Percentiles rank a stretch among this genome's conserved stretches.
Conservation (phyloP, 2,888 invertebrate genomes). For the Atrina japonica region DNA sequence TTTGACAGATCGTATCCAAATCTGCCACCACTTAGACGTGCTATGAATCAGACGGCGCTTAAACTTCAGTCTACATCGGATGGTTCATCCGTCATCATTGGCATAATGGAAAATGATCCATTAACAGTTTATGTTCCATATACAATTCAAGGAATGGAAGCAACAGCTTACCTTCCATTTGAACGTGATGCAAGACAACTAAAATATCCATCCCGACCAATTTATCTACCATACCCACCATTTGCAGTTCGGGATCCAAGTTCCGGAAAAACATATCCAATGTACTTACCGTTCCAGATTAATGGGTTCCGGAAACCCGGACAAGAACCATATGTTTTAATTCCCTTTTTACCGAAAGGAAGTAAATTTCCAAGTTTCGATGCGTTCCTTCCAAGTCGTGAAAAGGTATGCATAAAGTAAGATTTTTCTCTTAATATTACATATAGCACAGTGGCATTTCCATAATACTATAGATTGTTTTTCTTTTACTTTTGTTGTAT, state of each 20-base stretch:
- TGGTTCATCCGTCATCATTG: neutral
- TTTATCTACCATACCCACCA: constrained; percentile 23
- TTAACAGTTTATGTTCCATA: constrained; percentile 11
- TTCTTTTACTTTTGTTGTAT: no score
- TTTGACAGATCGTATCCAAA: constrained; percentile 16
- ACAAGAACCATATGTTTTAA: constrained; percentile 14
- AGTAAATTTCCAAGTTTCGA: neutral
- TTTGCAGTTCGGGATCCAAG: constrained; percentile 8
- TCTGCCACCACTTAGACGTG: constrained; percentile 20
- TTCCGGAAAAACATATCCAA: constrained; percentile 7
- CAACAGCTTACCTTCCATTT: constrained; percentile 17
- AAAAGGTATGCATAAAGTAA: no score
- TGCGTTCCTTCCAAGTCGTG: neutral
- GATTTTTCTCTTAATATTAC: no score
- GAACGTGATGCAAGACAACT: constrained; percentile 7
- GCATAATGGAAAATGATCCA: constrained; percentile 7
- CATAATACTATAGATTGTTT: no score
- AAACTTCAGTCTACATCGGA: neutral
- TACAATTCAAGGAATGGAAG: constrained; percentile 1
- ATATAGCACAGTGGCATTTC: no score
- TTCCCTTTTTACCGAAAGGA: constrained; percentile 10
- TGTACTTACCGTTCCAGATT: constrained; percentile 19
- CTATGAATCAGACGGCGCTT: neutral
- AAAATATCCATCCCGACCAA: constrained; percentile 13
- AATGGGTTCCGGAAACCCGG: neutral